Percentiles rank a stretch among this genome's conserved stretches.
phyloP scores from a whole-genome alignment of 1,140 invertebrate genomes.

The Nephotettix cincticeps region DNA sequence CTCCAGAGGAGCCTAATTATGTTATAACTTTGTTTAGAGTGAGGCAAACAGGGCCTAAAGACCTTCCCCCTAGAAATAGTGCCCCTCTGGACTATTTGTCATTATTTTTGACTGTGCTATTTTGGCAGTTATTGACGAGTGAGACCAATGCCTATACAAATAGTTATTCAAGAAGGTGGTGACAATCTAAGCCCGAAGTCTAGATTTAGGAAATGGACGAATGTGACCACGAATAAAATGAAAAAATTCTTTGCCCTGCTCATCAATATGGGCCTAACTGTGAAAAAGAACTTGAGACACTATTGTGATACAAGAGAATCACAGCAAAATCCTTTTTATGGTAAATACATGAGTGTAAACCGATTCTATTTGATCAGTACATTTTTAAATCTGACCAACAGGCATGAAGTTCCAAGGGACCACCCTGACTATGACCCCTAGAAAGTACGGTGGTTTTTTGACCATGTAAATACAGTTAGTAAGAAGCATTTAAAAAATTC shows the following conservation, averaged over 20 bases:
- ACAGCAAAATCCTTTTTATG: not conserved
- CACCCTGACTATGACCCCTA: conserved; percentile 10
- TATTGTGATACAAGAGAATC: not conserved
- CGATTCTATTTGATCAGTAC: not conserved
- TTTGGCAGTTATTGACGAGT: not conserved
- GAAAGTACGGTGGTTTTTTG: not conserved
- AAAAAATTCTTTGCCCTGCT: not conserved
- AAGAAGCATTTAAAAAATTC: conserved; percentile 23
- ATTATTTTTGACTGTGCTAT: not conserved
- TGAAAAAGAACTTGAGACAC: not conserved
- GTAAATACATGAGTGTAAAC: not conserved
- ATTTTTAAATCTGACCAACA: not conserved
- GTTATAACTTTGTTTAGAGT: not conserved
- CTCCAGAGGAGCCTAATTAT: not conserved
- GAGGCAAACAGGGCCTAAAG: not conserved
- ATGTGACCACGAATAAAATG: not conserved
- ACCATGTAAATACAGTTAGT: conserved; percentile 1
- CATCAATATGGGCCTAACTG: conserved; percentile 3
- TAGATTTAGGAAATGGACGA: not conserved
- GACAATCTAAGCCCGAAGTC: not conserved
- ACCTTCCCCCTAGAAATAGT: not conserved
- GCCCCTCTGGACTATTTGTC: not conserved
- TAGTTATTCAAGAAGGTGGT: not conserved
- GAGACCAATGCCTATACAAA: not conserved
- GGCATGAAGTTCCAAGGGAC: not conserved